Percentiles rank a stretch among this genome's conserved stretches.
phyloP scores from a whole-genome alignment of 2,888 invertebrate species.

The Drosophila aldrichi region DNA sequence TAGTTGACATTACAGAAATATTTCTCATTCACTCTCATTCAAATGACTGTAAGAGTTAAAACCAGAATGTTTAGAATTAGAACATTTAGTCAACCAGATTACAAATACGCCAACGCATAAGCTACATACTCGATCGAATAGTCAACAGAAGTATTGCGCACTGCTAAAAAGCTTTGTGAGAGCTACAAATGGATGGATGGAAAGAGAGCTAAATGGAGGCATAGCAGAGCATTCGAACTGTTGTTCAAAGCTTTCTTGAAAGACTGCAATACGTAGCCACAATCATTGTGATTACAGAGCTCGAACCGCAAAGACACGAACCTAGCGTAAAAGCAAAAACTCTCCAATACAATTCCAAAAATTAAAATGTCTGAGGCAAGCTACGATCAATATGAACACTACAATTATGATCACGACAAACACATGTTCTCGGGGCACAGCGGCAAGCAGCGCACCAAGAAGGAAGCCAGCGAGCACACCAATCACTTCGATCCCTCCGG shows the following conservation, averaged over 20 bases:
- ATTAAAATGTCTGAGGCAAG: constrained; percentile 91
- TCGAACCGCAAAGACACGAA: constrained; percentile 23
- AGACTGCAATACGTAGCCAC: background rate
- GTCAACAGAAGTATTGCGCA: constrained; percentile 21
- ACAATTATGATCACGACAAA: constrained; percentile 97
- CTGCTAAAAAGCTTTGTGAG: constrained; percentile 14
- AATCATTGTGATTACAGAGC: constrained; percentile 25
- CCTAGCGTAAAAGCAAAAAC: background rate
- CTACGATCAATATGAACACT: constrained; percentile 96
- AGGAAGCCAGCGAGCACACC: constrained; percentile 94
- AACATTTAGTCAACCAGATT: background rate
- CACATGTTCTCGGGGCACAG: constrained; percentile 94
- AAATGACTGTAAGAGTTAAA: background rate
- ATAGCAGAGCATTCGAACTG: background rate
- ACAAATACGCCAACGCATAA: background rate
- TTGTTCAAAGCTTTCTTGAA: constrained; percentile 41
- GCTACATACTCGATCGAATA: background rate
- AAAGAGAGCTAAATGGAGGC: constrained; percentile 1
- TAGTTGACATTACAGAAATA: too few species aligned
- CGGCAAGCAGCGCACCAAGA: constrained; percentile 96
- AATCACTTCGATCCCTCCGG: constrained; percentile 96
- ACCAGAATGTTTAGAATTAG: background rate
- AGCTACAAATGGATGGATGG: constrained; percentile 10
- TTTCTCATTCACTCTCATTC: background rate
- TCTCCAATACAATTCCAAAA: constrained; percentile 86